Evolutionary conservation across 1,140 invertebrate species (phyloP), one percentile per base, ranked within the genome.

Genomic region (Bombus haemorrhoidalis): DNA sequence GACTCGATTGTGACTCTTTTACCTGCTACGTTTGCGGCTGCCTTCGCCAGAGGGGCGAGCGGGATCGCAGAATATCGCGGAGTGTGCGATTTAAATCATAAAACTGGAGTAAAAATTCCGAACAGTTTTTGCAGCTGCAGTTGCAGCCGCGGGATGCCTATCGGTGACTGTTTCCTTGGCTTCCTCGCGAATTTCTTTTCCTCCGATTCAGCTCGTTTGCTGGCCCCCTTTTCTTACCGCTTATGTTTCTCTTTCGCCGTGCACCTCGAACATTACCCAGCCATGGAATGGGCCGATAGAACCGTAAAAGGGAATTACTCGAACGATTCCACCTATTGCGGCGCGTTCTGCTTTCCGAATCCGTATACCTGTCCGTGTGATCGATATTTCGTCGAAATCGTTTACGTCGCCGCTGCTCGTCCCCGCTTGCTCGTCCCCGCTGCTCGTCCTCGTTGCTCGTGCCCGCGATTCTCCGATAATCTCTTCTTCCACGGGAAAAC

Each of bases 21-120:
- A 18, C 13, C 25, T 37, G 5, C 5, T 22, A n/a, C 2, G 8
- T 37, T 22, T 15, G 32, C 47, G 43, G 57, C 53, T 74, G 53
- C 5, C 66, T 32, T 25, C 9, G 8, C 37, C 13, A 6, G 1
- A 9, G 39, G 28, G 32, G 10, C 73, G 57, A 74, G 1, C 10
- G 59, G 39, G 64, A 73, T 72, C 78, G 66, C 28, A 80, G 91
- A 94, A 93, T 94, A 92, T 93, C 88, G 92, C 93, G 87, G 89
- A 91, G 91, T 90, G 86, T 91, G 93, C 92, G 91, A 94, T 95
- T 94, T 94, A 92, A 94, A 95, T 94, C 94, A 94, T 94, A 94
- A 94, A 94, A 94, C 69, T 91, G 83, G 83, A 93, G 93, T 94
- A 93, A 94, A 93, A 94, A 90, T 91, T 88, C 80, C 66, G 83